Conservation (phyloP, 2,797 vertebrate genomes). For the Malacoraja senta region DNA sequence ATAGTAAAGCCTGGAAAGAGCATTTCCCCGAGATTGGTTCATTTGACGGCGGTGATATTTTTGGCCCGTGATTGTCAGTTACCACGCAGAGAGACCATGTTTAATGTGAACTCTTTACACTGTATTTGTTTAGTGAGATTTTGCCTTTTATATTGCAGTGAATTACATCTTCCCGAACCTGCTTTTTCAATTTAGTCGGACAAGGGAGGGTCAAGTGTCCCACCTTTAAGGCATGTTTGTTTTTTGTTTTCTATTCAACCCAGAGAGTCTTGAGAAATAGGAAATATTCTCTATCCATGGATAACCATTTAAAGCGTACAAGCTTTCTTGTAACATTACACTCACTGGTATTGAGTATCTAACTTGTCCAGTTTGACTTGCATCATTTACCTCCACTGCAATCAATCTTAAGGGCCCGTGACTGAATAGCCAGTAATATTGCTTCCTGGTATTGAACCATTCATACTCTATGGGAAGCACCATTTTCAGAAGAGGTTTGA, state of each 20-base stretch:
- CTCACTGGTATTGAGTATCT: neutral
- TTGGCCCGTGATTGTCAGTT: conserved; percentile 34
- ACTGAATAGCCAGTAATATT: neutral
- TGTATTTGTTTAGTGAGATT: conserved; percentile 32
- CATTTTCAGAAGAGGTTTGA: neutral
- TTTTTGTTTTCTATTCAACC: neutral
- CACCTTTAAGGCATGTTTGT: conserved; percentile 21
- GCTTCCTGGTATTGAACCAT: neutral
- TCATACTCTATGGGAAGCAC: neutral
- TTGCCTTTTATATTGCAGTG: conserved; percentile 7
- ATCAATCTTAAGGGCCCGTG: neutral
- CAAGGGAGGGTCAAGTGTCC: conserved; percentile 21
- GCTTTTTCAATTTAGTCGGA: conserved; percentile 32
- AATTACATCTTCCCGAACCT: conserved; percentile 28
- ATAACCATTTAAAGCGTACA: conserved; percentile 5
- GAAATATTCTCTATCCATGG: neutral
- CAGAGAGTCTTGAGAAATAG: neutral
- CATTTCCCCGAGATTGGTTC: conserved; percentile 18
- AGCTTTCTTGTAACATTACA: neutral
- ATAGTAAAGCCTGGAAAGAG: neutral
- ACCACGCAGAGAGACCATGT: conserved; percentile 2
- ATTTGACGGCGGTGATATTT: conserved; percentile 15
- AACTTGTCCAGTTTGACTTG: neutral
- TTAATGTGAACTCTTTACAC: conserved; percentile 27
- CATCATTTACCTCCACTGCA: neutral